These are phyloP conservation scores for Geococcyx californianus DNA, from an alignment of 2,113 vertebrate species.

Conservation along the genomic window DNA sequence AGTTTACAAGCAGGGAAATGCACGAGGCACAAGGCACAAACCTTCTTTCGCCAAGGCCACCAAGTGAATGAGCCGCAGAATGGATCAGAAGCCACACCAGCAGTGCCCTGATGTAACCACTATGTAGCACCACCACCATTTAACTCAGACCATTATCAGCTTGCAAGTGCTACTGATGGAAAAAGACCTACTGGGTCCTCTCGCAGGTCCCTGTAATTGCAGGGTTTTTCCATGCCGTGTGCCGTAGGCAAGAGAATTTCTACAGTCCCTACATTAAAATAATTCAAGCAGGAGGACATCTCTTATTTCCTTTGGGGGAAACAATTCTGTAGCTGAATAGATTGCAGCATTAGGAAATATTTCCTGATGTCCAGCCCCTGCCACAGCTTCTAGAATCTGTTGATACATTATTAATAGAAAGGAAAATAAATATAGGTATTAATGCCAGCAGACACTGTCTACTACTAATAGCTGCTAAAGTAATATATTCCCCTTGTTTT, in stretches of 20 bases:
- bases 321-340: conserved; percentile 19
- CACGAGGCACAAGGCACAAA: neutral
- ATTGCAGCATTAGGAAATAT: conserved; percentile 44
- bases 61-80: neutral
- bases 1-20: neutral
- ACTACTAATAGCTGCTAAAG: conserved; percentile 60
- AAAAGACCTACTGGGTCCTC: neutral
- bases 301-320: conserved; percentile 37
- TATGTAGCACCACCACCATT: neutral
- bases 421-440: conserved; percentile 67
- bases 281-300: conserved; percentile 23
- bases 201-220: neutral
- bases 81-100: neutral
- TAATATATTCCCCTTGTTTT: conserved; percentile 66
- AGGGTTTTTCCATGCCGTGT: neutral
- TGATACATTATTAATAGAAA: conserved; percentile 69
- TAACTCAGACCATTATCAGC: neutral
- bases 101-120: neutral
- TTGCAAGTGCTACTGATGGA: neutral
- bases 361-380: conserved; percentile 8
- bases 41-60: neutral
- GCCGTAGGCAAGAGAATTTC: neutral
- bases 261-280: conserved; percentile 3
- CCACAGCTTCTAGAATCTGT: conserved; percentile 35
- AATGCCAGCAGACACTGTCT: conserved; percentile 55